phyloP scores from a whole-genome alignment of 1,140 invertebrate genomes.

The Idris sp. region DNA sequence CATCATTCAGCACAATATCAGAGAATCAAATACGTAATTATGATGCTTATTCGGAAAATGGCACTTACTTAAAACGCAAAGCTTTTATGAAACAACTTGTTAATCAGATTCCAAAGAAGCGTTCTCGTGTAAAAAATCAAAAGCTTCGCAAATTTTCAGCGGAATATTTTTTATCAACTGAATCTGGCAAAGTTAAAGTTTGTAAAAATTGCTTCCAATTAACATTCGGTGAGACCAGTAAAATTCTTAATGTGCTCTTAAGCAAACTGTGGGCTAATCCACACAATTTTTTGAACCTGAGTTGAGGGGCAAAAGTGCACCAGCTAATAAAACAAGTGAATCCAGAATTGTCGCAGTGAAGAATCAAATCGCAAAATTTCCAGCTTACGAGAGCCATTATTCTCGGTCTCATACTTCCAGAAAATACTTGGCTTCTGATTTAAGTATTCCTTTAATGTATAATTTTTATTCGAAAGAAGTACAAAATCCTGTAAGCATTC shows the following conservation, averaged over 20 bases:
- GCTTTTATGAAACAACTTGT: no score
- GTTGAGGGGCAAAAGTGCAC: conserved; percentile 1
- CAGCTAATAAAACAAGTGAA: conserved; percentile 20
- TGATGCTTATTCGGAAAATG: no score
- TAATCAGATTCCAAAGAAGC: no score
- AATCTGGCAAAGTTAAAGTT: neutral
- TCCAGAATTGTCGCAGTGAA: conserved; percentile 15
- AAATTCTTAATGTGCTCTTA: no score
- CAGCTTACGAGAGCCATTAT: conserved; percentile 41
- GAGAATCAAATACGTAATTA: no score
- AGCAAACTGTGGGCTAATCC: conserved; percentile 5
- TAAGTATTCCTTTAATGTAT: conserved; percentile 29
- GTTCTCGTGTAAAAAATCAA: neutral
- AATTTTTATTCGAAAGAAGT: conserved; percentile 18
- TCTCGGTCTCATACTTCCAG: conserved; percentile 18
- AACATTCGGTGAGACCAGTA: neutral
- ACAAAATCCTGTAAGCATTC: conserved; percentile 29
- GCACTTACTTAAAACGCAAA: no score
- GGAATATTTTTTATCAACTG: neutral
- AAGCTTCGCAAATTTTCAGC: neutral
- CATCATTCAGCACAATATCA: no score
- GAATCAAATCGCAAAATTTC: conserved; percentile 36
- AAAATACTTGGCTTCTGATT: conserved; percentile 24
- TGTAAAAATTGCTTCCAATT: neutral
- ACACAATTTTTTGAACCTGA: neutral